Percentiles rank a stretch among this genome's conserved stretches.
These are phyloP conservation scores for Scomberomorus guttatus DNA, from an alignment of 2,797 vertebrate genomes.

Conservation along the genomic window DNA sequence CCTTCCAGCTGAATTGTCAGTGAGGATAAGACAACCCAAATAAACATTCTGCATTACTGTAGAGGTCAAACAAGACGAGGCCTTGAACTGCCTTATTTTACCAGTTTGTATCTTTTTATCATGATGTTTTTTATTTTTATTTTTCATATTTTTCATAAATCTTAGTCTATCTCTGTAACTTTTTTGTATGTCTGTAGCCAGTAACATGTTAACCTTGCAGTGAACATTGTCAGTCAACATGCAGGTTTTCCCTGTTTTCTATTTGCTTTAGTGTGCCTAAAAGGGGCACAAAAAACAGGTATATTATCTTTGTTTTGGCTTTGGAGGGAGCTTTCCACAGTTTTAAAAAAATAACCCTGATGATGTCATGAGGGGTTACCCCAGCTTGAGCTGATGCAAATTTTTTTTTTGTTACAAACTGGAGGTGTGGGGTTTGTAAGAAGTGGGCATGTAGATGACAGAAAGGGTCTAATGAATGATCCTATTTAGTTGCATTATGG, in stretches of 20 bases:
- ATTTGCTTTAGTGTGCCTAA: not conserved
- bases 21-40: fast-evolving
- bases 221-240: not conserved
- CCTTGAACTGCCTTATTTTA: not conserved
- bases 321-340: too few species aligned
- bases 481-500: too few species aligned
- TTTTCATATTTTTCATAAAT: not conserved
- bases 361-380: not conserved
- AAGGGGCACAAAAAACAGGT: not conserved
- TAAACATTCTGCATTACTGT: not conserved
- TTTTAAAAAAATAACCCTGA: too few species aligned
- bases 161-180: too few species aligned
- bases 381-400: too few species aligned
- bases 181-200: not conserved
- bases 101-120: not conserved
- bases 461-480: too few species aligned
- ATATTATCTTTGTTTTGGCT: too few species aligned
- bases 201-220: not conserved
- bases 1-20: constrained; percentile 25
- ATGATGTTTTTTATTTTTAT: not conserved
- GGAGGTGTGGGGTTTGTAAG: too few species aligned
- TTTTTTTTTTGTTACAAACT: too few species aligned
- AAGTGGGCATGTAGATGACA: too few species aligned
- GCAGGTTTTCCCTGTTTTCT: not conserved
- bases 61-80: not conserved